These are phyloP conservation scores for Aphelocoma californica DNA, from an alignment of 2,797 vertebrate species.

Conservation along the genomic window DNA sequence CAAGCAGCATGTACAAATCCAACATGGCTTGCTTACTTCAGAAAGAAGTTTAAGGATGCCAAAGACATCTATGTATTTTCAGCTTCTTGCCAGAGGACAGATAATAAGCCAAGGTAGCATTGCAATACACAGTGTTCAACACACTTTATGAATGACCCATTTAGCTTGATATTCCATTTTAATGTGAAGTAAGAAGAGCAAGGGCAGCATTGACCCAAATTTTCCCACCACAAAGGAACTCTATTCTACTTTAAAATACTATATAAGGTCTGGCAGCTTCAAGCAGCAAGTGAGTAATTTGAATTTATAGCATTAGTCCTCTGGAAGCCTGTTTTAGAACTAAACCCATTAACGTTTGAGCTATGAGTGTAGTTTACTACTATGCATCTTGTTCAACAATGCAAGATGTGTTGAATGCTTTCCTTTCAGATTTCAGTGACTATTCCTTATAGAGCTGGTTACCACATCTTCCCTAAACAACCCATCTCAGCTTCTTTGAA, in stretches of 20 bases:
- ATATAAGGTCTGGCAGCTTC: rapidly evolving
- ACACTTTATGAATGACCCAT: neutral
- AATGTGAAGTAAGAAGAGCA: neutral
- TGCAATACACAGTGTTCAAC: neutral
- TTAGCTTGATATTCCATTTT: neutral
- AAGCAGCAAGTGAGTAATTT: neutral
- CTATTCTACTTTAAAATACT: neutral
- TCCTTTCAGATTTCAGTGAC: neutral
- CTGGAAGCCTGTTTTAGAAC: neutral
- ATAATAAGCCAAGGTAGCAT: neutral
- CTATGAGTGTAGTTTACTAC: neutral
- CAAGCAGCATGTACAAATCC: neutral
- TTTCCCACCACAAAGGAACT: neutral
- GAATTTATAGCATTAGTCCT: neutral
- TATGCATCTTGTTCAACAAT: neutral
- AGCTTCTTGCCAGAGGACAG: neutral
- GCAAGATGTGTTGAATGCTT: neutral
- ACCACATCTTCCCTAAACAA: neutral
- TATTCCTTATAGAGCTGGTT: rapidly evolving
- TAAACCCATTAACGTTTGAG: neutral
- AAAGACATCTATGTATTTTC: neutral
- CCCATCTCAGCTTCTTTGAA: neutral
- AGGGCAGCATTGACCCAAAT: neutral
- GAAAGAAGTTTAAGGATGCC: neutral
- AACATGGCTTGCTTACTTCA: neutral